Evolutionary conservation across 2,113 vertebrate genomes (phyloP).

Genomic region (Oceanites oceanicus): DNA sequence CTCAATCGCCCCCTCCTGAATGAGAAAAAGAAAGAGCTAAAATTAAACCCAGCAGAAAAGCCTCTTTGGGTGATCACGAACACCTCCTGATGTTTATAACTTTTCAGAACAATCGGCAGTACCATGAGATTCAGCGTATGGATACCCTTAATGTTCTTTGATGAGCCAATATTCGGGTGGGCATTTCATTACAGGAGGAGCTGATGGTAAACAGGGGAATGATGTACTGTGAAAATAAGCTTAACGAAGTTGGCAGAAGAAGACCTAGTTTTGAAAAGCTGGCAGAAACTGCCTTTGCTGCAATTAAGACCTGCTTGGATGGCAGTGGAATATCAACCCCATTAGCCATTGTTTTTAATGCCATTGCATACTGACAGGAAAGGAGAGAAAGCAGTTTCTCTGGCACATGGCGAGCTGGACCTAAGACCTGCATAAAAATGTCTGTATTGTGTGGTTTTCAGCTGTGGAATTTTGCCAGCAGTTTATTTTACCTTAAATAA

Average conservation of each 20-base stretch:
- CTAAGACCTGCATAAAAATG: background rate
- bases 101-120: background rate
- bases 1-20: accelerated
- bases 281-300: background rate
- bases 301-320: background rate
- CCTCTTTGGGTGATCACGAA: background rate
- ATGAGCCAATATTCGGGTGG: background rate
- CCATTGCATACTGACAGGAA: background rate
- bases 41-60: background rate
- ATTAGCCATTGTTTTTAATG: background rate
- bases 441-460: background rate
- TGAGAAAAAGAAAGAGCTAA: background rate
- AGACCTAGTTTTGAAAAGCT: background rate
- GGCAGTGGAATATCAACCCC: background rate
- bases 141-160: background rate
- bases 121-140: background rate
- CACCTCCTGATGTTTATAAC: background rate
- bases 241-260: background rate
- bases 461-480: background rate
- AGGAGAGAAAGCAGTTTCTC: background rate
- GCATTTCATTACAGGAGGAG: background rate
- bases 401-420: background rate
- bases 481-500: background rate
- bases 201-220: background rate
- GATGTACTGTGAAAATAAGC: background rate